Evolutionary conservation across 2,113 vertebrate species (phyloP), one percentile per base, ranked within the genome.

Genomic region (Calyptomena viridis): DNA sequence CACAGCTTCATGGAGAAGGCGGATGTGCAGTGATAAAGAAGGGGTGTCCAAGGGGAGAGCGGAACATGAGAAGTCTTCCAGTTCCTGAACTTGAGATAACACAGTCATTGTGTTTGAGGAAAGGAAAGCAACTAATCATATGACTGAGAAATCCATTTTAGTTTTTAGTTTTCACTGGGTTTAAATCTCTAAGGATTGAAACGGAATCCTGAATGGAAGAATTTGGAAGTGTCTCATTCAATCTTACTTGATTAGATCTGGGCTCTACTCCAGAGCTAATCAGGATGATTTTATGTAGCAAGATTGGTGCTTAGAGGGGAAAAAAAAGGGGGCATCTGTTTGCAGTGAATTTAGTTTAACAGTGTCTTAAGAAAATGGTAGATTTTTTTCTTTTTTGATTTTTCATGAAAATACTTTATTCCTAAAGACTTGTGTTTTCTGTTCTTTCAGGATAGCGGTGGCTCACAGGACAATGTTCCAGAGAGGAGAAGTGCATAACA

Each of bases 401-500:
- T 91, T 80, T 77, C 20, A 24, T 62, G 16, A 81, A 80, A 75
- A 31, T 71, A 40, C 11, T 92, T 55, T 50, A 44, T 55, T 81
- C 8, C 11, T 78, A 77, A 96, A n/a, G 9, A 58, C 66, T 81
- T 95, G 17, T 92, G 33, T 91, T 97, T 94, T 96, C 42, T 97
- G 44, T 87, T 85, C n/a, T 95, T 98, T 80, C 95, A 99, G 99
- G 96, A 99, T 99, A 96, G 99, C 99, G 17, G 98, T 99, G 98
- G 99, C 99, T n/a, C 98, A 99, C 67, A 98, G 99, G 95, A 99
- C 98, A 90, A 99, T 99, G 98, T 99, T 99, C 97, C 99, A 99
- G 96, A 98, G 99, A 72, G 99, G 99, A 52, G 99, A 99, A 87
- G 99, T 99, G 92, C 98, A 99, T 82, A 99, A 98, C 97, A 99